Evolutionary conservation across 2,797 vertebrate genomes (phyloP), one percentile per base, ranked within the genome.

Genomic region (Malurus splendens): DNA sequence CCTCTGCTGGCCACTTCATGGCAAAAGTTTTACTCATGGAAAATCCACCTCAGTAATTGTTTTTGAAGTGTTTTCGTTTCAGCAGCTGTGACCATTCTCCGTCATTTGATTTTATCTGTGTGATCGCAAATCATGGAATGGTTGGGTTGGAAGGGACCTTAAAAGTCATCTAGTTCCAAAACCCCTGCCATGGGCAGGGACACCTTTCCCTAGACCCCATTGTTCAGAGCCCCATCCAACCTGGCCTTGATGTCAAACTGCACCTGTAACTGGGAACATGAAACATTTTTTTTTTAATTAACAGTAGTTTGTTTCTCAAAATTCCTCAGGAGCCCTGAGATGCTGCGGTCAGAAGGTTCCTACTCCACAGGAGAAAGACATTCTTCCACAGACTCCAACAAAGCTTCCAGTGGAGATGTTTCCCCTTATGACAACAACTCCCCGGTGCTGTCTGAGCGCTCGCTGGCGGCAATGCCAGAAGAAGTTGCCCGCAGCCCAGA

Each of bases 361-460:
- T 98, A 98, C 95, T 96, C 98, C 83, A 92, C 97, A 76, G 97
- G 96, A 90, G 98, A 97, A 90, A 97, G 98, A 79, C 96, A 97
- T 90, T 98, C 98, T 51, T 99, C 98, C 94, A 98, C 96, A 27
- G 98, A 98, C 83, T 99, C 98, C 89, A 98, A 98, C 96, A 98
- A 98, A 95, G 98, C 97, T 71, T 99, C 98, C 14, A 99, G 98
- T 2, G 98, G 98, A 38, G 99, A 99, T 81, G 97, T 99, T 67
- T 99, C 99, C 82, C 99, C 99, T 5, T 99, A 99, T 0, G 99
- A 99, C 95, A 99, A 99, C 97, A 99, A 98, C 96, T 99, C 98
- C 27, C 99, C 99, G 0, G 96, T 99, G 83, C 96, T 98, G 56
- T 98, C 98, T 4, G 98, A 98, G 68, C 97, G 96, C 66, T 98